phyloP scores from a whole-genome alignment of 2,888 invertebrate genomes.

The Therioaphis trifolii region DNA sequence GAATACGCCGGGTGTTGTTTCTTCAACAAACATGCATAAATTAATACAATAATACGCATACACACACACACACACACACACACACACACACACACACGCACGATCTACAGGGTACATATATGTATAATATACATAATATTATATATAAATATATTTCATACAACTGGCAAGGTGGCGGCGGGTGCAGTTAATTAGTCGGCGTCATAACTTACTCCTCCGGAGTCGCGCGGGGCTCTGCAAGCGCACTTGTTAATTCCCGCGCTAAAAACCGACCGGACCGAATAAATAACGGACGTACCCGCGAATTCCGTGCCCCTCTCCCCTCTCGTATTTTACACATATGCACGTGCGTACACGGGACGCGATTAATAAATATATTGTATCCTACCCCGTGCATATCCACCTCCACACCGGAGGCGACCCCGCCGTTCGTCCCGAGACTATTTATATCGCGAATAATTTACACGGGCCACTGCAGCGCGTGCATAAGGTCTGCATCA shows the following conservation, averaged over 20 bases:
- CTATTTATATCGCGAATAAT: no score
- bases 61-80: neutral
- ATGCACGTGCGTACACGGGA: neutral
- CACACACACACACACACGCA: neutral
- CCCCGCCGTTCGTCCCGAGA: no score
- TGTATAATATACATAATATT: neutral
- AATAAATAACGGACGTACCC: constrained; percentile 18
- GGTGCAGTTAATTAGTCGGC: constrained; percentile 57
- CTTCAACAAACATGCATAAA: neutral
- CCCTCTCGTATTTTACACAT: neutral
- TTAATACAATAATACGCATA: no score
- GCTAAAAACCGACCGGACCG: constrained; percentile 36
- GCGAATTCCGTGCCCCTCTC: no score
- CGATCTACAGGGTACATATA: neutral
- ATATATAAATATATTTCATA: no score
- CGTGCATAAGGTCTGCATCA: neutral
- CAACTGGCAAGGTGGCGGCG: constrained; percentile 31
- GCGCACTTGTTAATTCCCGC: constrained; percentile 49
- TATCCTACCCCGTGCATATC: no score
- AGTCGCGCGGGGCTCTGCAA: neutral
- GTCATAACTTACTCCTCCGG: constrained; percentile 7
- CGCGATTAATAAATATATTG: no score
- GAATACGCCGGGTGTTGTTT: constrained; percentile 7
- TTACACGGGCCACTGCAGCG: neutral
- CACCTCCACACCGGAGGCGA: no score